Base-by-base conservation (phyloP, 2,888 invertebrate genomes). In the Melipona beecheii region DNA sequence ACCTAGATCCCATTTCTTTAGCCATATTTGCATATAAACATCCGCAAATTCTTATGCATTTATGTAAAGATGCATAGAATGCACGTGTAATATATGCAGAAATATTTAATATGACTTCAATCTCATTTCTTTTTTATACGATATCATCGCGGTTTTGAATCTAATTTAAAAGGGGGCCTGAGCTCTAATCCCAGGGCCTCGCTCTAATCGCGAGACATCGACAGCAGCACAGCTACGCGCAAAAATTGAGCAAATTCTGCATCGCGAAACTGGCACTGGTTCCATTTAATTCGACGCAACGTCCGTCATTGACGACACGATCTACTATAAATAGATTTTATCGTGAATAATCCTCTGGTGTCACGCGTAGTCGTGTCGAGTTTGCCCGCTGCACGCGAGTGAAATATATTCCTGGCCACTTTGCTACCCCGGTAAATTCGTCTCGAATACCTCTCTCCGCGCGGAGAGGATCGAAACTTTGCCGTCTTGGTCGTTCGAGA, bases 301-400 rank as follows among this genome's bases (percentile, higher is more conserved):
- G 75, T 62, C 49, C 71, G 83, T 83, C 83, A 82, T 82, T 76
- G 83, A 72, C 76, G 83, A 78, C 54, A 50, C 83, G 73, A 74
- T 78, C 73, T 21, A 77, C 78, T 84, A 83, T 83, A 83, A 83
- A 82, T 84, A 84, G 78, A 84, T 74, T 71, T 78, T 83, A 74
- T 83, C 70, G 49, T 60, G 84, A 83, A 78, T 83, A 83, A 83
- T 78, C 72, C 58, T 69, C 69, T 24, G 24, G 68, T 71, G 66
- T 77, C 70, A 27, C 36, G 71, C 65, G 74, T 43, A 62, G 56
- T 50, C 31, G 49, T 21, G 19, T 21, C 52, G 75, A 49, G 69
- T 81, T 74, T 75, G 65, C 52, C 58, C 58, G 50, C 36, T 68
- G 74, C 69, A 52, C 65, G 73, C 64, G 52, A 68, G 68, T 58